Base-by-base conservation (phyloP, 2,113 vertebrate genomes). In the Pedionomus torquatus region DNA sequence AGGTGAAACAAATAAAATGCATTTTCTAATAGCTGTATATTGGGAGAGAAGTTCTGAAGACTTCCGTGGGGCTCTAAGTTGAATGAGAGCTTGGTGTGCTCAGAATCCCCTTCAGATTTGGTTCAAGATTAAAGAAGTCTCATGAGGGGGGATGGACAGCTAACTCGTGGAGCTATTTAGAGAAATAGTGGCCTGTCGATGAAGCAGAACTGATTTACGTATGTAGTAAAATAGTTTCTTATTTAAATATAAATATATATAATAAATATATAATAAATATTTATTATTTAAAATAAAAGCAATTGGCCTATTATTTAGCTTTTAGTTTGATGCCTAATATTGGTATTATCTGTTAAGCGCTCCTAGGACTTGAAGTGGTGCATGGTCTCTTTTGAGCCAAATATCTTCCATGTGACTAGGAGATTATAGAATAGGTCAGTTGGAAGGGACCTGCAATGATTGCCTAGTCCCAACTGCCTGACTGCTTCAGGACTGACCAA, bases 181-280 rank as follows among this genome's bases (percentile, higher is more conserved):
- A 60, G 52, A 93, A 90, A 63, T 31, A 58, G 65, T 72, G 61
- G 37, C 65, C 31, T 74, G 8, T 60, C 60, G 65, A 90, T 82
- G 75, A 95, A 95, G 23, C 52, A 19, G 26, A 90, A 86, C 80
- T 65, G 63, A 97, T 91, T 82, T 91, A 96, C 89, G 87, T 31
- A 7, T 18, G 43, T 92, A 84, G 71, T 93, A 78, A 95, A 97
- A 93, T 77, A 83, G 55, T 90, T 46, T 51, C 11, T 43, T 69
- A 20, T 76, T 95, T 87, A 26, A 71, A 86, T 85, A 86, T n/a
- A n/a, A n/a, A n/a, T n/a, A n/a, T n/a, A n/a, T n/a, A n/a, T n/a
- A n/a, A n/a, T n/a, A n/a, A n/a, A n/a, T n/a, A n/a, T n/a, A n/a
- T n/a, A n/a, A n/a, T n/a, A n/a, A n/a, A n/a, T n/a, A n/a, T n/a